Evolutionary conservation across 2,113 vertebrate genomes (phyloP), one percentile per base, ranked within the genome.

Genomic region (Seriola aureovittata): DNA sequence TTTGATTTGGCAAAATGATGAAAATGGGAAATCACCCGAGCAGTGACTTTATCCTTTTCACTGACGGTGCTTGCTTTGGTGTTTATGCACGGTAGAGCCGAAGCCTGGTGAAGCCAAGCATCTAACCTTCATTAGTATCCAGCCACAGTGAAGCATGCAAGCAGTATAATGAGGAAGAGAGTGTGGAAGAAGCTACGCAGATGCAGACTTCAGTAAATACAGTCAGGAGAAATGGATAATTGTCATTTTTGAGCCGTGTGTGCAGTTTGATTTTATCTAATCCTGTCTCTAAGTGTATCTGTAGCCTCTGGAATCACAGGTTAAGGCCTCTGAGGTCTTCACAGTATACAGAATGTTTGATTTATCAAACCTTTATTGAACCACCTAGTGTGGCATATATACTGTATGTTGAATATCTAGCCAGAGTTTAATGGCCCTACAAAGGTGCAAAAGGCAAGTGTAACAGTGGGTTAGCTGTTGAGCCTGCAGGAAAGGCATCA

Each of bases 31-130:
- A 64, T 88, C 58, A 50, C 17, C 74, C 77, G 85, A 70, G 67
- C 69, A 59, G 77, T 12, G 74, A 78, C 29, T 72, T 71, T 42
- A 83, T 81, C 73, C 59, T 71, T 40, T 72, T 52, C 78, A 78
- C 71, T 46, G 10, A 79, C 78, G 9, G 36, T 9, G 62, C 21
- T 54, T 62, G 76, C 66, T 72, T 70, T 71, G 64, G 73, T 62
- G 65, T 69, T 34, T 29, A 25, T 71, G 81, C 32, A 40, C 0
- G 58, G 57, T 9, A 11, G 34, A 60, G 4, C 50, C 3, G 14
- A 46, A 74, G 69, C 23, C 63, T n/a, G 16, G 48, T 65, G 62
- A 73, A 85, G 75, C 38, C n/a, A 16, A 40, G 71, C 77, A 50
- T 82, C 79, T 59, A 73, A 85, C 75, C 75, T 40, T 79, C 38